phyloP scores from a whole-genome alignment of 1,140 invertebrate genomes.

The Linepithema humile region DNA sequence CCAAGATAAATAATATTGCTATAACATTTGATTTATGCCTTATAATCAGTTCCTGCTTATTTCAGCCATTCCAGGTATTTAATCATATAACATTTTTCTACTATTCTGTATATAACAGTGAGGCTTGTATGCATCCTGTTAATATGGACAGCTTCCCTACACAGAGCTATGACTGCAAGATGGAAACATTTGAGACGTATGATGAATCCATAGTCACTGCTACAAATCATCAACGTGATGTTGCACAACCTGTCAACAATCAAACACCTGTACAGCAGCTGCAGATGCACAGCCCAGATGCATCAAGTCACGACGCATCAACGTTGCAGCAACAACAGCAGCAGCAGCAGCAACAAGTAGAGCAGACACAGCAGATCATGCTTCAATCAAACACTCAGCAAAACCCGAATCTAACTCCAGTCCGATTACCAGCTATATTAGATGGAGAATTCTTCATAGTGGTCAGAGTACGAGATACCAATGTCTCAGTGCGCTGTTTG shows the following conservation, averaged over 20 bases:
- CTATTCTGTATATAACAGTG: not conserved
- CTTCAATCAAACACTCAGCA: constrained; percentile 75
- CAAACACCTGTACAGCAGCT: constrained; percentile 64
- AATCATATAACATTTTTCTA: constrained; percentile 12
- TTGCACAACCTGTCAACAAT: constrained; percentile 69
- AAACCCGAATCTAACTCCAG: constrained; percentile 79
- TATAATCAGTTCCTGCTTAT: constrained; percentile 5
- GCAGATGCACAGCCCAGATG: constrained; percentile 65
- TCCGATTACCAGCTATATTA: constrained; percentile 82
- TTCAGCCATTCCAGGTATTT: constrained; percentile 36
- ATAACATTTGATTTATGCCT: constrained; percentile 25
- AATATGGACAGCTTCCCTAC: constrained; percentile 80
- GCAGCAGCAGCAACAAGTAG: constrained; percentile 41
- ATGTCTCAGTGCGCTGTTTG: constrained; percentile 81
- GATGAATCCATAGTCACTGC: constrained; percentile 72
- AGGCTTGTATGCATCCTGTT: constrained; percentile 23
- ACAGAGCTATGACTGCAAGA: constrained; percentile 79
- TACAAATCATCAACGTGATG: constrained; percentile 72
- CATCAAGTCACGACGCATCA: constrained; percentile 70
- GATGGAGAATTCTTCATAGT: constrained; percentile 83
- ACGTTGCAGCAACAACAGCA: constrained; percentile 68
- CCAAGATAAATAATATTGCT: constrained; percentile 60
- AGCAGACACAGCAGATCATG: constrained; percentile 68
- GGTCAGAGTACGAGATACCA: constrained; percentile 80
- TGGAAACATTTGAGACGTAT: constrained; percentile 81